Evolutionary conservation across 2,888 invertebrate species (phyloP).

Genomic region (Rhaphigaster nebulosa): DNA sequence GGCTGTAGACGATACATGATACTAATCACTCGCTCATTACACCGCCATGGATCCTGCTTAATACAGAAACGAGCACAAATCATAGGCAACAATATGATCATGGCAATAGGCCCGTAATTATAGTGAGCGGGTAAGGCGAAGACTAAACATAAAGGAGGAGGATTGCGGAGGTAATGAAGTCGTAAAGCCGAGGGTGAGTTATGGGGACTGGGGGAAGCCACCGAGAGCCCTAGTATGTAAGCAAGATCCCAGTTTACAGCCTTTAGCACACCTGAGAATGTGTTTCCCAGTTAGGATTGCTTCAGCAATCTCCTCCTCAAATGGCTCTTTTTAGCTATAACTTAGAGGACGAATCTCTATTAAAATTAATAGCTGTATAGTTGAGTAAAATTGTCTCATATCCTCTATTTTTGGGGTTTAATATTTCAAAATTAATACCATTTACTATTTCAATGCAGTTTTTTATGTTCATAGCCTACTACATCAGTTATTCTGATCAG

Average conservation of each 20-base stretch:
- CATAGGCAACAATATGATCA: background rate
- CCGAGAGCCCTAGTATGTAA: background rate
- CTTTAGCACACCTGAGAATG: conserved; percentile 27
- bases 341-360: background rate
- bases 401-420: too few relatives aligned
- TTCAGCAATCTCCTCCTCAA: background rate
- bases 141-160: background rate
- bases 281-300: background rate
- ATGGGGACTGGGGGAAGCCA: background rate
- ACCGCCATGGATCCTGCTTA: background rate
- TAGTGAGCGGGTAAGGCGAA: background rate
- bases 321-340: conserved; percentile 6
- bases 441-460: too few relatives aligned
- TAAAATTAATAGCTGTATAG: background rate
- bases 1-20: too few relatives aligned
- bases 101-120: background rate
- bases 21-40: background rate
- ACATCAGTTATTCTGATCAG: too few relatives aligned
- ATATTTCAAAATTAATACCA: too few relatives aligned
- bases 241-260: background rate
- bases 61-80: background rate
- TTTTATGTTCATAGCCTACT: too few relatives aligned
- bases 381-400: background rate
- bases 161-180: conserved; percentile 37
- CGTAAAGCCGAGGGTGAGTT: conserved; percentile 16